Percentiles rank a stretch among this genome's conserved stretches.
These are phyloP conservation scores for Ailurus styani DNA, from an alignment of 2,113 vertebrate genomes.

Conservation along the genomic window DNA sequence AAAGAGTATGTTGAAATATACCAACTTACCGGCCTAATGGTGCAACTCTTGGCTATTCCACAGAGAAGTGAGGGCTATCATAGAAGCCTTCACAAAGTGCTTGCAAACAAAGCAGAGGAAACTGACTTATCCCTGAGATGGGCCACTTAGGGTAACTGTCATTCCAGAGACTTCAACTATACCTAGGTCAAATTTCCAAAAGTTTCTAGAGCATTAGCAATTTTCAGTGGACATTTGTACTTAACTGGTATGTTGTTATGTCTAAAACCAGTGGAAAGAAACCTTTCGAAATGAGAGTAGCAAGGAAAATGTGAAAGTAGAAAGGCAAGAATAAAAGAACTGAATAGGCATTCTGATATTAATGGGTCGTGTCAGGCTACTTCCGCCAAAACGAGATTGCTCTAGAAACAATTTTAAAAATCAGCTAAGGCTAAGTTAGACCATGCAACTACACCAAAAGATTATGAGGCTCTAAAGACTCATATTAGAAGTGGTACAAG, in stretches of 20 bases:
- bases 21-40: background rate
- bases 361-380: background rate
- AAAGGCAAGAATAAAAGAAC: background rate
- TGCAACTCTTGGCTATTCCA: background rate
- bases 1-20: background rate
- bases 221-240: background rate
- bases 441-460: background rate
- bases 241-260: background rate
- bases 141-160: background rate
- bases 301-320: background rate
- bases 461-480: background rate
- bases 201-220: background rate
- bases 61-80: background rate
- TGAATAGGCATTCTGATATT: background rate
- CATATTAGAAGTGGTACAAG: background rate
- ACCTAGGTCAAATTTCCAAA: background rate
- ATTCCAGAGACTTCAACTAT: background rate
- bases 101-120: background rate
- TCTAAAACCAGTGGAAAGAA: background rate
- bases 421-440: background rate
- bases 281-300: background rate
- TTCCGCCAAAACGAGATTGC: background rate
- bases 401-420: background rate
- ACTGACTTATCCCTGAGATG: background rate
- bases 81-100: background rate